These are phyloP conservation scores for Hippotragus niger DNA, from an alignment of 2,113 vertebrate species.

Conservation along the genomic window DNA sequence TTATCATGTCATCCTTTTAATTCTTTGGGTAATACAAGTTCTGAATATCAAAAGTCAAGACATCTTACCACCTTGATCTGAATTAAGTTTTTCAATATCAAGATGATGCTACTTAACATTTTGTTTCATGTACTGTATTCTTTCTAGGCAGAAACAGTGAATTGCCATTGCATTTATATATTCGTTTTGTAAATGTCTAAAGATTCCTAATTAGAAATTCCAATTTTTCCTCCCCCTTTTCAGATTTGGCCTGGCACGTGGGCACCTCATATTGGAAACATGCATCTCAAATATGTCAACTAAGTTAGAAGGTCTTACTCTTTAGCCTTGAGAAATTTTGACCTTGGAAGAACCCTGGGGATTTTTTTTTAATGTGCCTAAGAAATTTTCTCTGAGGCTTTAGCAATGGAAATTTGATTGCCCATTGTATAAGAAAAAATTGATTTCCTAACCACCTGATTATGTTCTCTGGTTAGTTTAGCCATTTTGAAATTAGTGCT, in stretches of 20 bases:
- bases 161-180: conserved; percentile 76
- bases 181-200: conserved; percentile 72
- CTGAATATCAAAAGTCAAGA: conserved; percentile 41
- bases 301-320: conserved; percentile 87
- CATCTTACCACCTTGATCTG: conserved; percentile 41
- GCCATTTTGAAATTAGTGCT: conserved; percentile 91
- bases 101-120: conserved; percentile 60
- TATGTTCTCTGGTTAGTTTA: conserved; percentile 95
- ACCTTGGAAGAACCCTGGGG: conserved; percentile 83
- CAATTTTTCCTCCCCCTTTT: conserved; percentile 84
- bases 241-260: conserved; percentile 99
- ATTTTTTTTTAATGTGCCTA: conserved; percentile 92
- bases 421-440: conserved; percentile 89
- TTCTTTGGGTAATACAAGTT: conserved; percentile 37
- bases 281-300: conserved; percentile 99
- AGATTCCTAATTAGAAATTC: conserved; percentile 78
- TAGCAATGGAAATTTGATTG: conserved; percentile 84
- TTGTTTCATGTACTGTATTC: conserved; percentile 59
- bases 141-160: conserved; percentile 72
- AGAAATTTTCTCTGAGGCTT: conserved; percentile 87
- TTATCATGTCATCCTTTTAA: neutral
- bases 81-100: conserved; percentile 62
- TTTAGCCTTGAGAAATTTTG: conserved; percentile 82
- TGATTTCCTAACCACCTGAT: conserved; percentile 90
- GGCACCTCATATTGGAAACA: conserved; percentile 98